These are phyloP conservation scores for Alcedo atthis DNA, from an alignment of 2,797 vertebrate species.

Conservation along the genomic window DNA sequence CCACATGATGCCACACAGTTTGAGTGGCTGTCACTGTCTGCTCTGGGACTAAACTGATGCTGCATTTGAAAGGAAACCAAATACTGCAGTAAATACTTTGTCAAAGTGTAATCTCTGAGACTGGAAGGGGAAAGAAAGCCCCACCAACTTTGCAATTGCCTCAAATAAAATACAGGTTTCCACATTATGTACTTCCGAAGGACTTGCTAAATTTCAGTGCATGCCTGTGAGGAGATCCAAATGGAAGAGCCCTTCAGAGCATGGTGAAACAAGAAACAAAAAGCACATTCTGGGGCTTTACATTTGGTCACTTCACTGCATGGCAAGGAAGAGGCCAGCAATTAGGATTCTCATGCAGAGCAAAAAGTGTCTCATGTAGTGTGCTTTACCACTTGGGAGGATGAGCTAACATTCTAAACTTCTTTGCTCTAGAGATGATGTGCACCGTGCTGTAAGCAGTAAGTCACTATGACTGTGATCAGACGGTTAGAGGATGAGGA, in stretches of 20 bases:
- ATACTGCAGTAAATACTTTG: neutral
- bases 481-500: neutral
- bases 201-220: neutral
- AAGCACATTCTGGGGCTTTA: neutral
- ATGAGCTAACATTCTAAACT: neutral
- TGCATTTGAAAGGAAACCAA: neutral
- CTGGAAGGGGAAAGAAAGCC: neutral
- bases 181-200: neutral
- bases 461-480: neutral
- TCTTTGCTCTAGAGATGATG: neutral
- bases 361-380: neutral
- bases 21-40: neutral
- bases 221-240: neutral
- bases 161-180: neutral
- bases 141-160: neutral
- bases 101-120: neutral
- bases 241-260: neutral
- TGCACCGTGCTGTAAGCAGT: accelerated
- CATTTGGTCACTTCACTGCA: neutral
- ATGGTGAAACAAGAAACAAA: neutral
- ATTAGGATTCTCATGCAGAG: neutral
- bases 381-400: neutral
- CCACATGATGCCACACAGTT: neutral
- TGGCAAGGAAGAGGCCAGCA: neutral
- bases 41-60: neutral